Evolutionary conservation across 2,888 invertebrate genomes (phyloP).

Genomic region (Poecilus cupreus): DNA sequence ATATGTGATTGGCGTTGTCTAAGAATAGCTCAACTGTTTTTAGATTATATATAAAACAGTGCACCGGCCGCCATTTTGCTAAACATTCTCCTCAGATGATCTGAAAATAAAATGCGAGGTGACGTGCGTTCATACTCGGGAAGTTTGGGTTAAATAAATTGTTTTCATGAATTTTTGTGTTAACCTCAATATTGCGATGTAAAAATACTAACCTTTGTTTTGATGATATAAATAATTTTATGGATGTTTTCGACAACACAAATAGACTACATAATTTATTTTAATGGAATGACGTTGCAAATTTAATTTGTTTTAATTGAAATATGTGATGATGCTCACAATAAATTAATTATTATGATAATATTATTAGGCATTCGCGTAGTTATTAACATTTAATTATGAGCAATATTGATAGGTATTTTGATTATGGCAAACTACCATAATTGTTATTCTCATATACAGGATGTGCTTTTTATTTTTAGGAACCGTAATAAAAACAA

Average conservation of each 20-base stretch:
- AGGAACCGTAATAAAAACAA: too few relatives aligned
- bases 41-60: conserved; percentile 51
- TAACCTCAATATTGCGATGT: not conserved
- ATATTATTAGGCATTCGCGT: not conserved
- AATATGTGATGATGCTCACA: not conserved
- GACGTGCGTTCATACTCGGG: not conserved
- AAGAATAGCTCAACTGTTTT: conserved; percentile 42
- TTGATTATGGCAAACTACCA: too few relatives aligned
- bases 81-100: conserved; percentile 35
- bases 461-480: too few relatives aligned
- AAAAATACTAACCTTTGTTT: not conserved
- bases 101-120: conserved; percentile 7
- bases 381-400: too few relatives aligned
- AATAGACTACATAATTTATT: conserved; percentile 1
- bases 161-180: not conserved
- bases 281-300: not conserved
- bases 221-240: conserved; percentile 9
- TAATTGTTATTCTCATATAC: too few relatives aligned
- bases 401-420: too few relatives aligned
- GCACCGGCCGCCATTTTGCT: conserved; percentile 6
- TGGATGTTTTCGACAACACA: conserved; percentile 11
- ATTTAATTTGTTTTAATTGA: conserved; percentile 31
- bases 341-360: conserved; percentile 1
- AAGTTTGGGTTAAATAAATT: not conserved
- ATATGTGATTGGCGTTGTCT: conserved; percentile 43